phyloP scores from a whole-genome alignment of 1,140 invertebrate genomes.

The Anastatus disparis region DNA sequence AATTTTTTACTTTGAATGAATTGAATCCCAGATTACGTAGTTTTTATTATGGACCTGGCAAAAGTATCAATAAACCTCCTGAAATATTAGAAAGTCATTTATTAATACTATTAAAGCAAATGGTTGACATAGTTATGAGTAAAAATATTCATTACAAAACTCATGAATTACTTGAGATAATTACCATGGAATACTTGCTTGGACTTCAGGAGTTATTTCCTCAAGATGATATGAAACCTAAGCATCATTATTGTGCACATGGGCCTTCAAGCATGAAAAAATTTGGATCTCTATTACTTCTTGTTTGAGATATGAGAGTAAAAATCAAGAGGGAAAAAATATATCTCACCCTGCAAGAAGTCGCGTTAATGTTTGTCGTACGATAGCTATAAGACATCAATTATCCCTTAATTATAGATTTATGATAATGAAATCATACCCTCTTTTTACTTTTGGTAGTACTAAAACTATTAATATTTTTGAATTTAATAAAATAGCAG shows the following conservation, averaged over 20 bases:
- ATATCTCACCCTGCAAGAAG: conserved; percentile 1
- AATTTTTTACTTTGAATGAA: conserved; percentile 27
- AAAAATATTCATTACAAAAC: background rate
- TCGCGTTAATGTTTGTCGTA: conserved; percentile 27
- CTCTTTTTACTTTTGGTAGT: too few species aligned
- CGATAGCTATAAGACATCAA: conserved; percentile 27
- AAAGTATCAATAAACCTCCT: conserved; percentile 11
- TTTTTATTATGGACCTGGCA: conserved; percentile 26
- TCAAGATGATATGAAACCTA: conserved; percentile 31
- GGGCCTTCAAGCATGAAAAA: background rate
- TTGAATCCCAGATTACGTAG: conserved; percentile 16
- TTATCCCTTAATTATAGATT: conserved; percentile 7
- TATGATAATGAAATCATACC: too few species aligned
- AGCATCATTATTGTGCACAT: conserved; percentile 24
- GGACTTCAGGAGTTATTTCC: too few species aligned
- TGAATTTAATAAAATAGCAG: too few species aligned
- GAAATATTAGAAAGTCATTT: conserved; percentile 9
- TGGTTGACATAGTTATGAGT: conserved; percentile 21
- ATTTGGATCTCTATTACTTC: conserved; percentile 24
- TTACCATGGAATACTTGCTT: background rate
- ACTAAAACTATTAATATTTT: too few species aligned
- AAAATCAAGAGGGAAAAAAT: conserved; percentile 28
- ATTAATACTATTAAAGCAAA: background rate
- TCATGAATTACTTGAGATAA: background rate
- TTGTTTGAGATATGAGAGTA: conserved; percentile 22